These are phyloP conservation scores for Erebia aethiops DNA, from an alignment of 2,888 invertebrate genomes.

Conservation along the genomic window DNA sequence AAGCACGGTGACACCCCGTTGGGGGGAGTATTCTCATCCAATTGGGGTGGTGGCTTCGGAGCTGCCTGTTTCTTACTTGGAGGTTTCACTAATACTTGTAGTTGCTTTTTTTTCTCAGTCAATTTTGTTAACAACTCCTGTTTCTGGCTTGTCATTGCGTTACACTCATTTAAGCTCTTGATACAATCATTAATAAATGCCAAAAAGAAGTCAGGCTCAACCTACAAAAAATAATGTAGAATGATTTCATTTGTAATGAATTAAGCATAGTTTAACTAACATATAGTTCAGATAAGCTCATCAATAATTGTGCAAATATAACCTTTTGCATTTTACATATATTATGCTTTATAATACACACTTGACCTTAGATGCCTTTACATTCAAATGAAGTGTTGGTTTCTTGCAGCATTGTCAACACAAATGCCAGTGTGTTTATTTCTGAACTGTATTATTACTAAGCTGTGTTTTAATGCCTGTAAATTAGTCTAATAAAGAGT, in stretches of 20 bases:
- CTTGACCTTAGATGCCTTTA: background rate
- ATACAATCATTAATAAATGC: constrained; percentile 89
- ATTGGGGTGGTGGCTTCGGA: constrained; percentile 71
- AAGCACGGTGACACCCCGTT: constrained; percentile 77
- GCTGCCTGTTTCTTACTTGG: constrained; percentile 67
- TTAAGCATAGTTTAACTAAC: background rate
- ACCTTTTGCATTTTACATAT: background rate
- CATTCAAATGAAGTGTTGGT: background rate
- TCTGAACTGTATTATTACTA: constrained; percentile 7
- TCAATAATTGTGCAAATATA: background rate
- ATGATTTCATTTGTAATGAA: background rate
- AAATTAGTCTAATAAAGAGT: constrained; percentile 32
- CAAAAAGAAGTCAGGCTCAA: constrained; percentile 87
- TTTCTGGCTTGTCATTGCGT: constrained; percentile 72
- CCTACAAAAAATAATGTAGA: constrained; percentile 63
- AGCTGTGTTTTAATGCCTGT: constrained; percentile 8
- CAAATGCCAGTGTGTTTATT: background rate
- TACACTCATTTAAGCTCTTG: constrained; percentile 78
- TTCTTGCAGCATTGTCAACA: background rate
- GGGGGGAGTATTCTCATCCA: constrained; percentile 72
- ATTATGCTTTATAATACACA: background rate
- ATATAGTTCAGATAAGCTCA: background rate
- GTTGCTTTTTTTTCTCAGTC: constrained; percentile 85
- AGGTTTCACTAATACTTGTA: constrained; percentile 71
- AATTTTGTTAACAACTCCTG: constrained; percentile 85